Percentiles rank a stretch among this genome's conserved stretches.
phyloP scores from a whole-genome alignment of 2,113 vertebrate species.

The Pterophyllum scalare region DNA sequence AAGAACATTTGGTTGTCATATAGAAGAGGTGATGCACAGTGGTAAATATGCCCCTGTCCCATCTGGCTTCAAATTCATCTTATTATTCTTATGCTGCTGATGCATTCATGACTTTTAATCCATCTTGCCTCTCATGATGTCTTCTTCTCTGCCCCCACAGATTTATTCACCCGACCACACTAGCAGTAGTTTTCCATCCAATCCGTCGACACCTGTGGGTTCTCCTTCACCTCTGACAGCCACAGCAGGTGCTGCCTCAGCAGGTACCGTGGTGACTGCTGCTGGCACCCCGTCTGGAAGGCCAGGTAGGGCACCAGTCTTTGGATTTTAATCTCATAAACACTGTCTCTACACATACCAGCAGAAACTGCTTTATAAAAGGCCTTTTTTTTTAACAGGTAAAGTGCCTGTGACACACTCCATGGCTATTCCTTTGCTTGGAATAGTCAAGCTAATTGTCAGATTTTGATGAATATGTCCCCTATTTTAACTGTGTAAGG shows the following conservation, averaged over 20 bases:
- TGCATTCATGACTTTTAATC: slow-evolving; percentile 48
- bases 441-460: slow-evolving; percentile 1
- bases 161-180: slow-evolving; percentile 99
- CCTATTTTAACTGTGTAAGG: background rate
- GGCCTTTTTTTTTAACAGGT: background rate
- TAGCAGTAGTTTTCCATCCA: slow-evolving; percentile 98
- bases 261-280: slow-evolving; percentile 74
- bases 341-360: background rate
- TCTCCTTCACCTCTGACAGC: slow-evolving; percentile 95
- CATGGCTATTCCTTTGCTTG: background rate
- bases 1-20: background rate
- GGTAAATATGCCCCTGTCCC: background rate
- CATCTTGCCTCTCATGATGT: slow-evolving; percentile 23
- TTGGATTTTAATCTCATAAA: slow-evolving; percentile 16
- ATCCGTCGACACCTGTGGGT: slow-evolving; percentile 96
- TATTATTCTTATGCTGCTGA: slow-evolving; percentile 6
- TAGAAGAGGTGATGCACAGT: background rate
- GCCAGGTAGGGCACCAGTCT: slow-evolving; percentile 68
- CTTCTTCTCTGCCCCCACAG: slow-evolving; percentile 74
- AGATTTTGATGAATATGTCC: slow-evolving; percentile 2
- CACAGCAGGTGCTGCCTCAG: slow-evolving; percentile 77
- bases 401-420: slow-evolving; percentile 4
- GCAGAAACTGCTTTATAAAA: background rate
- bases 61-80: background rate
- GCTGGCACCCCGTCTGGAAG: slow-evolving; percentile 71